Conservation (phyloP, 2,113 vertebrate genomes). For the Ardeotis arabs region DNA sequence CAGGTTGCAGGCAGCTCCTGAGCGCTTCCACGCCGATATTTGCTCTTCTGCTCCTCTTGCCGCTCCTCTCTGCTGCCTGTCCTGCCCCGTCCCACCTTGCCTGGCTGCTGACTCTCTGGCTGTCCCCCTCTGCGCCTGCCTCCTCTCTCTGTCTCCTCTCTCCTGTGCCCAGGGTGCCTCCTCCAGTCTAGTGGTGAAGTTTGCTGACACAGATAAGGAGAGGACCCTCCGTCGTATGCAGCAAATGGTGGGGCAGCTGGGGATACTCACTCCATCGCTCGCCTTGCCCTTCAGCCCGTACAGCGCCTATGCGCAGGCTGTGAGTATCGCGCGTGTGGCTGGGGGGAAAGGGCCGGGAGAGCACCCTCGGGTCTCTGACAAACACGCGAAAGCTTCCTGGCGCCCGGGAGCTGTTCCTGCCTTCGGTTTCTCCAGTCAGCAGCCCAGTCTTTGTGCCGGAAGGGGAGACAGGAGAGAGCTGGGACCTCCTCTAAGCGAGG, state of each 20-base stretch:
- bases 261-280: constrained; percentile 95
- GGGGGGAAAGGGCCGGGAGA: background rate
- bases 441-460: background rate
- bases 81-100: background rate
- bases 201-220: constrained; percentile 98
- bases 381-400: background rate
- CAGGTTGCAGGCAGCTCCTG: background rate
- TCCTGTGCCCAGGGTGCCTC: constrained; percentile 89
- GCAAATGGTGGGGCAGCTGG: constrained; percentile 99
- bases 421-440: background rate
- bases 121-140: constrained; percentile 54
- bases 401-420: background rate
- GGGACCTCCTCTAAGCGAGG: background rate
- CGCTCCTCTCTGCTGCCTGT: background rate
- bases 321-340: constrained; percentile 74
- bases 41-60: constrained; percentile 46
- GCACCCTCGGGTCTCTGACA: rapidly evolving
- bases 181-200: constrained; percentile 99
- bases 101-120: constrained; percentile 23
- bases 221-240: constrained; percentile 97
- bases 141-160: constrained; percentile 60
- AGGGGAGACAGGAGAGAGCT: background rate
- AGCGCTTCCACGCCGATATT: background rate
- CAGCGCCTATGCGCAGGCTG: constrained; percentile 98
- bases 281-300: constrained; percentile 97